Conservation (phyloP, 2,113 vertebrate species). For the Carlito syrichta region DNA sequence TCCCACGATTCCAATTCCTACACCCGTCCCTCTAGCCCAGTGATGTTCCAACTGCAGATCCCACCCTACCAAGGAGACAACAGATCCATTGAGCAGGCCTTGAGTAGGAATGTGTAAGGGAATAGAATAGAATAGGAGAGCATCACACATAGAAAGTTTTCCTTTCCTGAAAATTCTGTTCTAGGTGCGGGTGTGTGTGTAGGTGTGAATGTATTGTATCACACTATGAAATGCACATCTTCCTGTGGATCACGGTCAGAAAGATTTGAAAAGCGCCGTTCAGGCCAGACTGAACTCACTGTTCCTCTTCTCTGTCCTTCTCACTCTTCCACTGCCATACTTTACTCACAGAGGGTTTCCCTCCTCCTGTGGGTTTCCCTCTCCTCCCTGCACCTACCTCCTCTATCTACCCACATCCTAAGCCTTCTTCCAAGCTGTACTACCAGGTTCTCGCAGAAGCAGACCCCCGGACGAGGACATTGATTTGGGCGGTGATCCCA, state of each 20-base stretch:
- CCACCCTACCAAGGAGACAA: background rate
- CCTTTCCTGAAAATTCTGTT: background rate
- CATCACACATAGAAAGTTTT: background rate
- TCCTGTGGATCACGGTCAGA: background rate
- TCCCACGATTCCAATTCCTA: background rate
- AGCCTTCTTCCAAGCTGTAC: background rate
- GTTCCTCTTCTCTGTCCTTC: background rate
- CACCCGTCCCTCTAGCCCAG: background rate
- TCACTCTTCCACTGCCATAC: background rate
- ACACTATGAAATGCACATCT: background rate
- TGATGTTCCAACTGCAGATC: background rate
- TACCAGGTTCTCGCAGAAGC: background rate
- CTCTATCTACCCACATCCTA: background rate
- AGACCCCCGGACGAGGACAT: background rate
- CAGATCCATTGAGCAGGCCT: background rate
- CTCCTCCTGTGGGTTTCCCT: fast-evolving
- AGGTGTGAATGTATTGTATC: background rate
- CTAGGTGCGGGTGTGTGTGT: background rate
- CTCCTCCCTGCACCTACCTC: background rate
- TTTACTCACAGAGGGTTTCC: background rate
- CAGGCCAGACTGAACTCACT: background rate
- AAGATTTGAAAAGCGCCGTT: background rate
- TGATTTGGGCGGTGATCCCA: background rate
- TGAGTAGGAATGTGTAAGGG: background rate
- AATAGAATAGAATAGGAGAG: background rate